Evolutionary conservation across 2,113 vertebrate genomes (phyloP).

Genomic region (Chiloscyllium plagiosum): DNA sequence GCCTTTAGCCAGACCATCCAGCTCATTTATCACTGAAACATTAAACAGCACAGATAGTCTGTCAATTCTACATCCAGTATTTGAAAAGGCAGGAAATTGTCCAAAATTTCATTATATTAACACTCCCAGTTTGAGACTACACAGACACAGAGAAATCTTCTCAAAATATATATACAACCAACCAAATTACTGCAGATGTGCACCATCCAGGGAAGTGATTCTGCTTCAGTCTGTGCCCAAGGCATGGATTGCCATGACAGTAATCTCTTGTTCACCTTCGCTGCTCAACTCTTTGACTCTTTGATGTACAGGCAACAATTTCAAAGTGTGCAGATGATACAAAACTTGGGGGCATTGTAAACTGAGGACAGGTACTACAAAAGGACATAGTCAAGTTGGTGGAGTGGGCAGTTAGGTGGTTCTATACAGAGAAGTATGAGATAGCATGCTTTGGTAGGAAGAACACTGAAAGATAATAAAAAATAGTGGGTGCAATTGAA

Average conservation of each 20-base stretch:
- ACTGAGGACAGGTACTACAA: not conserved
- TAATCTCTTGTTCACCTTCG: not conserved
- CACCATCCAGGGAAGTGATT: not conserved
- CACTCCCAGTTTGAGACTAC: slow-evolving; percentile 23
- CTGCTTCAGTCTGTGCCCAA: not conserved
- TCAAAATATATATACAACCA: not conserved
- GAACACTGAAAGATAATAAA: too few species aligned
- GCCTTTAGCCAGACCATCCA: slow-evolving; percentile 92
- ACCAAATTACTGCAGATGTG: not conserved
- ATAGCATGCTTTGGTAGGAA: too few species aligned
- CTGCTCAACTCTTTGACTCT: not conserved
- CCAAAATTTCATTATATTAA: slow-evolving; percentile 35
- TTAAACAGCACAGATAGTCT: slow-evolving; percentile 40
- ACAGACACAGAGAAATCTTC: slow-evolving; percentile 26
- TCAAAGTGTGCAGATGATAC: too few species aligned
- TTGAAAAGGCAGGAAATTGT: slow-evolving; percentile 33
- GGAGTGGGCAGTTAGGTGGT: too few species aligned
- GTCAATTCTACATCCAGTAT: slow-evolving; percentile 33
- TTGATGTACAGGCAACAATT: too few species aligned
- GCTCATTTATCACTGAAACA: slow-evolving; percentile 84
- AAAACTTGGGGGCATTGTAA: too few species aligned
- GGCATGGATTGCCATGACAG: not conserved
- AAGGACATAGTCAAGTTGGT: not conserved
- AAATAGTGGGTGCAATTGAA: too few species aligned
- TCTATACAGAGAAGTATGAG: too few species aligned